Evolutionary conservation across 2,113 vertebrate genomes (phyloP), one percentile per base, ranked within the genome.

Genomic region (Motacilla tschutschensis): DNA sequence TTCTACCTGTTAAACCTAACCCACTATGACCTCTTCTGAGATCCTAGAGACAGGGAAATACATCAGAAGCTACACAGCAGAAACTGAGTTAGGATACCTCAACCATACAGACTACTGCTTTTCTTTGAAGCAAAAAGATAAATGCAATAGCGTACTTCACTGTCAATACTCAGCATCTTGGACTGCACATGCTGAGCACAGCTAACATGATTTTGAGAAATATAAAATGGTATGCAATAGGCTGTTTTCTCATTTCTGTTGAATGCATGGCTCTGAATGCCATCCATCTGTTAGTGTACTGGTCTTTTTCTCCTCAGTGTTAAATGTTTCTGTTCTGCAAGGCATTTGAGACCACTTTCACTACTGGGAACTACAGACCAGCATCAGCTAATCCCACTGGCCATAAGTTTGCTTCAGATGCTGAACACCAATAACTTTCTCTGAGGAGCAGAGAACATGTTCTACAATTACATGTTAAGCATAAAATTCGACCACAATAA

Each of bases 401-500:
- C 14, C 43, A 64, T 20, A 75, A 76, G 41, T 63, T 58, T 62
- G 40, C 36, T 70, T 84, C 66, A 87, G 51, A 54, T 36, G 10
- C 22, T 31, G 31, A 82, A 73, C 16, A 25, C 3, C 51, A 64
- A 35, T 1, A 8, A 76, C 28, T 33, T 65, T 65, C 36, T 65
- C 57, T 2, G 2, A 79, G 38, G 4, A 76, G 17, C 15, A 20
- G 4, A 76, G 17, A 14, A 20, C 0, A 0, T 5, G 57, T 50
- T 62, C 43, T 65, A n/a, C 31, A 58, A 58, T 25, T n/a, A 79
- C 17, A 58, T 48, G 14, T 12, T 38, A 67, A 69, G 9, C 43
- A 75, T 33, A 64, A 75, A 71, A 67, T 29, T 60, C 0, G 0
- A 67, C 9, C 0, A 0, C 31, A 54, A 3, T 22, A 28, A 35